A percentile compares a stretch with the other conserved stretches of the same genome.
phyloP scores from a whole-genome alignment of 2,888 invertebrate species.

The Argyresthia goedartella region DNA sequence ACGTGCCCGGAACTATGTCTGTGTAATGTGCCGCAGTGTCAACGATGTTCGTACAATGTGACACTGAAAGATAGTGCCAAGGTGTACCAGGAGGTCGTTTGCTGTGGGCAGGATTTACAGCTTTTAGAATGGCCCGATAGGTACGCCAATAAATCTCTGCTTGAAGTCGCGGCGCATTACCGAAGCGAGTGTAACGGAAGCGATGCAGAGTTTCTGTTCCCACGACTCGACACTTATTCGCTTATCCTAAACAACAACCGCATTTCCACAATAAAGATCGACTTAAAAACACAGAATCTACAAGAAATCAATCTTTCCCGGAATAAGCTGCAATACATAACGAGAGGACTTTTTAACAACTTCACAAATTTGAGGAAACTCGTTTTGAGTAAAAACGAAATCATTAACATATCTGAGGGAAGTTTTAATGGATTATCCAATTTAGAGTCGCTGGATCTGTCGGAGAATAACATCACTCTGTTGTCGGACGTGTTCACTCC shows the following conservation, averaged over 20 bases:
- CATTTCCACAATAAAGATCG: slow-evolving; percentile 36
- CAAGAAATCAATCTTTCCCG: slow-evolving; percentile 72
- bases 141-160: slow-evolving; percentile 41
- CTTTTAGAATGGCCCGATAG: slow-evolving; percentile 27
- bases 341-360: slow-evolving; percentile 65
- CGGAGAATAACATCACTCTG: slow-evolving; percentile 73
- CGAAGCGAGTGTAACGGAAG: slow-evolving; percentile 35
- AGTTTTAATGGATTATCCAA: slow-evolving; percentile 73
- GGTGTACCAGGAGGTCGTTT: slow-evolving; percentile 29
- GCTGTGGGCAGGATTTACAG: slow-evolving; percentile 36
- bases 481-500: slow-evolving; percentile 72
- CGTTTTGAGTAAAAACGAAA: slow-evolving; percentile 77
- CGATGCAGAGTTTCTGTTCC: slow-evolving; percentile 32
- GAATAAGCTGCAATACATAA: slow-evolving; percentile 67
- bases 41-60: slow-evolving; percentile 46
- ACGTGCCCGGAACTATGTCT: slow-evolving; percentile 40
- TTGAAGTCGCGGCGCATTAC: slow-evolving; percentile 33
- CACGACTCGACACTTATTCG: slow-evolving; percentile 37
- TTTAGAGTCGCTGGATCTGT: slow-evolving; percentile 78
- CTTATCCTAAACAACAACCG: slow-evolving; percentile 42
- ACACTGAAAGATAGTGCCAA: slow-evolving; percentile 40
- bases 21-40: slow-evolving; percentile 33
- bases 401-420: slow-evolving; percentile 65
- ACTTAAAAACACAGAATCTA: slow-evolving; percentile 44
- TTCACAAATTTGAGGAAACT: slow-evolving; percentile 73